Evolutionary conservation across 2,797 vertebrate genomes (phyloP).

Genomic region (Sarcoramphus papa): DNA sequence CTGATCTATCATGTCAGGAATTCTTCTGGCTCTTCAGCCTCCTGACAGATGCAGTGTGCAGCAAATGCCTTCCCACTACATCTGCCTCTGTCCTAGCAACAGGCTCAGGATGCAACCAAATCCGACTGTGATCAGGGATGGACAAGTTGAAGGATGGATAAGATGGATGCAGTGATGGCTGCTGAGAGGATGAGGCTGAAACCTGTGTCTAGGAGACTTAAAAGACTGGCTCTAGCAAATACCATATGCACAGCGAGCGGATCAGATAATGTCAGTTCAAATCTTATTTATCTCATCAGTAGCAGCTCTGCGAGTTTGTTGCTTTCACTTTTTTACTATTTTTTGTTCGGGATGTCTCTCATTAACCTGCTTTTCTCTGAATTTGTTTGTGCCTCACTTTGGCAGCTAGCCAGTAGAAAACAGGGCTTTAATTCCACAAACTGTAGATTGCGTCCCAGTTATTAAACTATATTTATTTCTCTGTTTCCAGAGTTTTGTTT

Average conservation of each 20-base stretch:
- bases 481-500: slow-evolving; percentile 1
- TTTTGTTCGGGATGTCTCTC: slow-evolving; percentile 13
- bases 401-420: slow-evolving; percentile 50
- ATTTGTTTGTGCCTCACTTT: slow-evolving; percentile 31
- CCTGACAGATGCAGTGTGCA: not conserved
- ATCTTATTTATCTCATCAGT: slow-evolving; percentile 47
- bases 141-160: not conserved
- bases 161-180: slow-evolving; percentile 15
- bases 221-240: not conserved
- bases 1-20: not conserved
- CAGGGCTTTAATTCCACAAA: slow-evolving; percentile 31
- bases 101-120: slow-evolving; percentile 15
- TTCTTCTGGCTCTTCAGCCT: not conserved
- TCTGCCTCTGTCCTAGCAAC: slow-evolving; percentile 4
- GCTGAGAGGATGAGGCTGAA: not conserved
- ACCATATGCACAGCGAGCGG: not conserved
- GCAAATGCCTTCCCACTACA: not conserved
- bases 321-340: not conserved
- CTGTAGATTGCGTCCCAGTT: slow-evolving; percentile 9
- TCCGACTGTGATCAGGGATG: not conserved
- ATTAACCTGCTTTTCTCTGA: slow-evolving; percentile 60
- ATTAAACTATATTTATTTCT: slow-evolving; percentile 41
- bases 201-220: not conserved
- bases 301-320: not conserved
- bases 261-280: slow-evolving; percentile 43